These are phyloP conservation scores for Stenchaetothrips biformis DNA, from an alignment of 2,888 invertebrate genomes.

Conservation along the genomic window DNA sequence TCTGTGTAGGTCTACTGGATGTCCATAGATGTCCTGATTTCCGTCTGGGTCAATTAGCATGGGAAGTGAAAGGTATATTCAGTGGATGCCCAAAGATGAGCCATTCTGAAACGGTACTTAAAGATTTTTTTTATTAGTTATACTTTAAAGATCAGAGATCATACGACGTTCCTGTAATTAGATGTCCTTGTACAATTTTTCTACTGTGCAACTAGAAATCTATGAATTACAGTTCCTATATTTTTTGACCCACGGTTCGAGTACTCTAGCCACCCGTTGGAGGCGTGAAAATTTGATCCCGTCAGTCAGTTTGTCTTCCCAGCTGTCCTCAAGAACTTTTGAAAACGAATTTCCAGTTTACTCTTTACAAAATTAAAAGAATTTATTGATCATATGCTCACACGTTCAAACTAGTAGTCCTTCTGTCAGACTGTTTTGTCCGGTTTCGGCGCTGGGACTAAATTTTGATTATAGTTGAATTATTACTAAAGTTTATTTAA, in stretches of 20 bases:
- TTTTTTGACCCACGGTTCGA: slow-evolving; percentile 6
- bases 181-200: slow-evolving; percentile 16
- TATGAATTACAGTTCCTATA: slow-evolving; percentile 24
- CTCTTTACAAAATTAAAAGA: not conserved
- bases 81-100: not conserved
- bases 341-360: not conserved
- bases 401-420: not conserved
- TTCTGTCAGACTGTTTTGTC: not conserved
- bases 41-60: slow-evolving; percentile 18
- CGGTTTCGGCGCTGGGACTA: not conserved
- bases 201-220: slow-evolving; percentile 21
- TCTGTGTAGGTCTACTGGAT: not conserved
- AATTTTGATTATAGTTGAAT: not conserved
- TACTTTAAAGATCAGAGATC: slow-evolving; percentile 11
- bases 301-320: slow-evolving; percentile 6
- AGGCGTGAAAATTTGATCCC: slow-evolving; percentile 4
- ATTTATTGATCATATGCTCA: not conserved
- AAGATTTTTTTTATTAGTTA: not conserved
- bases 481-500: not conserved
- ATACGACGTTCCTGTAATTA: slow-evolving; percentile 10
- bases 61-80: not conserved
- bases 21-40: not conserved
- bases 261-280: not conserved
- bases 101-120: not conserved
- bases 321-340: not conserved